phyloP scores from a whole-genome alignment of 2,113 vertebrate species.

The Erpornis zantholeuca region DNA sequence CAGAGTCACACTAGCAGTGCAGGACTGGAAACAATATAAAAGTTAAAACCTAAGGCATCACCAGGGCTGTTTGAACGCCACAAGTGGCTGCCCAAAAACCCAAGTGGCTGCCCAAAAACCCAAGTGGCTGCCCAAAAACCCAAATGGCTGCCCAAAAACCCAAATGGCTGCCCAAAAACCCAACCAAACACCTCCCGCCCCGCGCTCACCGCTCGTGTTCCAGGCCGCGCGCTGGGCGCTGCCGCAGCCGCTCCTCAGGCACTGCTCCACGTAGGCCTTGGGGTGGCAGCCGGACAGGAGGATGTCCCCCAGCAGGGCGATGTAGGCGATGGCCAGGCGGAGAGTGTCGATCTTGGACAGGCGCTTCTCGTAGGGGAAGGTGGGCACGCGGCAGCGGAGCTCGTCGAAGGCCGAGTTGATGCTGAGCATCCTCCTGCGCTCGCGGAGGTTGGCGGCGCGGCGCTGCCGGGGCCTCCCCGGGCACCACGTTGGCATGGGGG shows the following conservation, averaged over 20 bases:
- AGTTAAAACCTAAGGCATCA: no score
- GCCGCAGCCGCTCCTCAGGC: constrained; percentile 74
- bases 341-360: constrained; percentile 84
- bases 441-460: constrained; percentile 78
- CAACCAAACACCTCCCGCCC: no score
- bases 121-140: no score
- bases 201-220: constrained; percentile 79
- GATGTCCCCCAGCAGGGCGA: constrained; percentile 79
- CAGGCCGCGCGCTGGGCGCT: constrained; percentile 73
- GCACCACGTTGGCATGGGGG: background rate
- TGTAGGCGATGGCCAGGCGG: constrained; percentile 78
- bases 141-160: no score
- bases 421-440: constrained; percentile 79
- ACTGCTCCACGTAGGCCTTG: constrained; percentile 75
- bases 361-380: constrained; percentile 80
- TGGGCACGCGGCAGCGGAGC: constrained; percentile 77
- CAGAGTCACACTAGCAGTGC: no score
- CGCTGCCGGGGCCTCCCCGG: constrained; percentile 6
- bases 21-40: no score
- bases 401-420: constrained; percentile 79
- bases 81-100: no score
- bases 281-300: constrained; percentile 77
- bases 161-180: no score
- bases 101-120: no score
- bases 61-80: no score